These are phyloP conservation scores for Caenorhabditis sp. DNA, from an alignment of 2,888 invertebrate species.

Conservation along the genomic window DNA sequence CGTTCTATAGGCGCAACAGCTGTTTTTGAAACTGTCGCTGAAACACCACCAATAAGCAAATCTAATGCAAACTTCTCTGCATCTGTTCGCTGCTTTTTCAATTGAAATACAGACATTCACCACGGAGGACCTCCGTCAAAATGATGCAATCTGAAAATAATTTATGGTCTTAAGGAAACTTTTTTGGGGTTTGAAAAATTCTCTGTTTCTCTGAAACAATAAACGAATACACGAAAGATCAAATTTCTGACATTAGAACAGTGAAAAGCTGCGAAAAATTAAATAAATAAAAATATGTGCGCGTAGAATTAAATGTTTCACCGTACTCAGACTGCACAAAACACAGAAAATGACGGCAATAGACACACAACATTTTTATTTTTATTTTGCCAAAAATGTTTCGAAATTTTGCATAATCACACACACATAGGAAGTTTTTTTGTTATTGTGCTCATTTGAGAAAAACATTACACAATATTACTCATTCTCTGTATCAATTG, in stretches of 20 bases:
- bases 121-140: neutral
- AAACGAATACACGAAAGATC: no score
- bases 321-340: conserved; percentile 5
- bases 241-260: neutral
- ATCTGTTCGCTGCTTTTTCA: conserved; percentile 7
- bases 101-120: neutral
- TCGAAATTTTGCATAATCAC: conserved; percentile 31
- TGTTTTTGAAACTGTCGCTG: conserved; percentile 56
- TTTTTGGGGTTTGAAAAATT: neutral
- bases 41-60: conserved; percentile 50
- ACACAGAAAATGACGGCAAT: conserved; percentile 10
- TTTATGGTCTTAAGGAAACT: no score
- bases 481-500: neutral
- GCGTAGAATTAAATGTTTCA: conserved; percentile 15
- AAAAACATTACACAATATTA: conserved; percentile 1
- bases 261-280: neutral
- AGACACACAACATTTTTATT: conserved; percentile 3
- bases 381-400: conserved; percentile 8
- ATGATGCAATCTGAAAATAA: conserved; percentile 20
- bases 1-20: conserved; percentile 58
- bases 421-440: neutral
- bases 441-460: neutral
- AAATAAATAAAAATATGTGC: neutral
- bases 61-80: conserved; percentile 49
- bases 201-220: no score